Base-by-base conservation (phyloP, 1,140 invertebrate genomes). In the Drosophila leontia region DNA sequence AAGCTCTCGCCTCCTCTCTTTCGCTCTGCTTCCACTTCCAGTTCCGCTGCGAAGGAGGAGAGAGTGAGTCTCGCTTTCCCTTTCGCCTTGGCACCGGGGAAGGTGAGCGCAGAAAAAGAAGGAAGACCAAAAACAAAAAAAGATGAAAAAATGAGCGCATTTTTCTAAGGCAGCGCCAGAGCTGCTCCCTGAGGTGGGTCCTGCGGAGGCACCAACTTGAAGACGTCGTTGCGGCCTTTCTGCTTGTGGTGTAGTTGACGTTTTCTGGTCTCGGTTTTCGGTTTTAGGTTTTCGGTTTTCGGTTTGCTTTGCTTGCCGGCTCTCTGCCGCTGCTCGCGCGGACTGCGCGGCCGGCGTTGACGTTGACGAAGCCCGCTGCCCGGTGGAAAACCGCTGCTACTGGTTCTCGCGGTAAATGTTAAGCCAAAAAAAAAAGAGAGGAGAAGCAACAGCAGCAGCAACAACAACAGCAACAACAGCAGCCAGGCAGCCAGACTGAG, bases 371-470 rank as follows among this genome's bases (percentile, higher is more conserved):
- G 50, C 65, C 5, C 67, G 50, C 65, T 42, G 65, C 65, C 64
- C 71, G 44, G 79, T 76, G 37, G 85, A 78, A 91, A 92, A 92
- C 91, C 91, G 82, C 91, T 92, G 91, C 91, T 91, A 91, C 91
- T 92, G 91, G 91, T 92, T 92, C 90, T 88, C 91, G 91, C 84
- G 91, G 91, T 92, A 86, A 92, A 80, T 88, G 87, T 86, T 88
- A 92, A 92, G 91, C 91, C 87, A 92, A 86, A 75, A 23, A 23
- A 23, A 23, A 19, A 19, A 19, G 71, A 32, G 55, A 69, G 79
- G 68, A 88, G 82, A 92, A 72, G 87, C 62, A 50, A 47, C 58
- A 82, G 61, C 61, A 60, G 26, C 9, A 58, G 19, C 37, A 76
- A 80, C 60, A 48, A 37, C 69, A 64, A 60, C 35, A 71, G 57